A percentile compares a stretch with the other conserved stretches of the same genome.
Conservation (phyloP, 2,888 invertebrate species). For the Orchesella flavescens region DNA sequence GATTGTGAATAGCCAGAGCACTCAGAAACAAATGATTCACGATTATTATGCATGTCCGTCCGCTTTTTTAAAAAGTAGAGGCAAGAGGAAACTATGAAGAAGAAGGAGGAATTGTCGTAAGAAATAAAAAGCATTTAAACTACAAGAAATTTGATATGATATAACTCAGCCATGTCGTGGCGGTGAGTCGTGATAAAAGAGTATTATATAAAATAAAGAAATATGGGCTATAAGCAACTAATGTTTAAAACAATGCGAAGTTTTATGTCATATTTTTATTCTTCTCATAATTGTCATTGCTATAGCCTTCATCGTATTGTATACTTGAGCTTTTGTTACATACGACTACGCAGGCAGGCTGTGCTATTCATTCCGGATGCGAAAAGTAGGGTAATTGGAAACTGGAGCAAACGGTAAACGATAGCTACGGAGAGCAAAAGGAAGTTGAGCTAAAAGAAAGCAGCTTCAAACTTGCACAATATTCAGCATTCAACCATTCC, state of each 20-base stretch:
- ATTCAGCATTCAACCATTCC: no score
- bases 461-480: no score
- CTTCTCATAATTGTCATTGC: no score
- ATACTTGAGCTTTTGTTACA: no score
- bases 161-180: no score
- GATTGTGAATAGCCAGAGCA: no score
- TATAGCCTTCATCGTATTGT: no score
- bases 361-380: slow-evolving; percentile 52
- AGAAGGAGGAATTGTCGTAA: slow-evolving; percentile 5
- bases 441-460: slow-evolving; percentile 4
- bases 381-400: slow-evolving; percentile 53
- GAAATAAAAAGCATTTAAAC: slow-evolving; percentile 7
- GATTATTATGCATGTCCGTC: slow-evolving; percentile 40
- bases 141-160: slow-evolving; percentile 2
- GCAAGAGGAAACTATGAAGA: slow-evolving; percentile 26
- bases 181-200: no score
- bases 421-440: slow-evolving; percentile 22
- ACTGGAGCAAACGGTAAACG: slow-evolving; percentile 52
- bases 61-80: not conserved
- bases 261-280: slow-evolving; percentile 1
- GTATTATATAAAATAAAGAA: no score
- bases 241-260: no score
- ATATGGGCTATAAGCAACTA: no score
- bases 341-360: no score
- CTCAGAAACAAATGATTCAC: slow-evolving; percentile 36